Percentiles rank a stretch among this genome's conserved stretches.
phyloP scores from a whole-genome alignment of 2,888 invertebrate genomes.

The Heliconius charithonia region DNA sequence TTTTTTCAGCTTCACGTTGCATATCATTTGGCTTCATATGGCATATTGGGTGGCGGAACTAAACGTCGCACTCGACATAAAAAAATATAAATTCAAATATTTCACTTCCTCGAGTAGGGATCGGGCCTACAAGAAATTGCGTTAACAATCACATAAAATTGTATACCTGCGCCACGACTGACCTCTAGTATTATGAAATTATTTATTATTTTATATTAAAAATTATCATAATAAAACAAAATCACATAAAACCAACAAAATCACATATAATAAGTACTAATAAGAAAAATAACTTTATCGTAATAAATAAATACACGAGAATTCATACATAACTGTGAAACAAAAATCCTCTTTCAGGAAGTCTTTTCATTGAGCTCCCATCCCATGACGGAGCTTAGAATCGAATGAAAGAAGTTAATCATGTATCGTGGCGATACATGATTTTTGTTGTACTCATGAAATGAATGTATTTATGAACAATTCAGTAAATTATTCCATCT shows the following conservation, averaged over 20 bases:
- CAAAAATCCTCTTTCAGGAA: conserved; percentile 23
- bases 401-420: conserved; percentile 15
- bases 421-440: neutral
- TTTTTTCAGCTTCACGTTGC: too few species aligned
- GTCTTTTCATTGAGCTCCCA: neutral
- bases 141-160: neutral
- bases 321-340: conserved; percentile 1
- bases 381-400: neutral
- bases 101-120: neutral
- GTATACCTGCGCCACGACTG: neutral
- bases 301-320: neutral
- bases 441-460: neutral
- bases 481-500: neutral
- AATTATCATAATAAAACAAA: neutral
- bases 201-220: neutral
- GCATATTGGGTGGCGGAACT: neutral
- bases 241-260: neutral
- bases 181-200: neutral
- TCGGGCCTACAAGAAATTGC: neutral
- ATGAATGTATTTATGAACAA: neutral
- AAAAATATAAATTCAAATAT: neutral
- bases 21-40: too few species aligned
- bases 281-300: conserved; percentile 12
- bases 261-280: neutral
- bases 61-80: neutral